A percentile compares a stretch with the other conserved stretches of the same genome.
Conservation (phyloP, 1,140 invertebrate genomes). For the Drosophila gunungcola region DNA sequence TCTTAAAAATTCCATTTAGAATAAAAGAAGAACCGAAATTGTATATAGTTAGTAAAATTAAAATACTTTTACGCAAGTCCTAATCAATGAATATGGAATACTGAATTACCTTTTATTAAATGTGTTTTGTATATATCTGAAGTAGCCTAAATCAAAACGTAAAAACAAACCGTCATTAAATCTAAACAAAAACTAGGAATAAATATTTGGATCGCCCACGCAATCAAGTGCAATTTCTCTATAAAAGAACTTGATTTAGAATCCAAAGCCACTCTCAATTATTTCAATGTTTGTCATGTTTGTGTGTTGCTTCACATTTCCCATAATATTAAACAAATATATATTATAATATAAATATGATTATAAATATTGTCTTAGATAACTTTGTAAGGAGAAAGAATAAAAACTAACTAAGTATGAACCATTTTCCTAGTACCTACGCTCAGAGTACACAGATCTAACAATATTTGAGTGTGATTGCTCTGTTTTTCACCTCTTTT, state of each 20-base stretch:
- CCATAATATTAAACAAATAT: conserved; percentile 54
- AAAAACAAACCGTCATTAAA: conserved; percentile 34
- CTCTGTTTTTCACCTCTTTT: too few relatives aligned
- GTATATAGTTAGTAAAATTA: conserved; percentile 72
- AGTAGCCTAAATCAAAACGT: conserved; percentile 65
- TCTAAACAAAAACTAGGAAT: conserved; percentile 33
- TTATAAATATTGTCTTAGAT: conserved; percentile 47
- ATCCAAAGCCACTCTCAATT: conserved; percentile 37
- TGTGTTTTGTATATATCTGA: conserved; percentile 66
- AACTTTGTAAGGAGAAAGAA: conserved; percentile 54
- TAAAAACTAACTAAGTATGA: conserved; percentile 48
- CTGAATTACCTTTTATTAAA: conserved; percentile 33
- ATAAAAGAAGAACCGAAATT: conserved; percentile 24
- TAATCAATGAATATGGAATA: conserved; percentile 42
- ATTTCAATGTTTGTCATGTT: conserved; percentile 79
- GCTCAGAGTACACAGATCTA: neutral
- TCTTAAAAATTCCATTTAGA: conserved; percentile 31
- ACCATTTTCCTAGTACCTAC: too few relatives aligned
- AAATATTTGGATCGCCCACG: conserved; percentile 52
- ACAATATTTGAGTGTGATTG: too few relatives aligned
- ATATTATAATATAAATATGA: conserved; percentile 45
- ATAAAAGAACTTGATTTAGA: conserved; percentile 40
- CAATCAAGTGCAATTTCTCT: conserved; percentile 59
- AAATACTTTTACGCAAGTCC: conserved; percentile 45
- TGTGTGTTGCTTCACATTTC: conserved; percentile 72